Percentiles rank a stretch among this genome's conserved stretches.
Evolutionary conservation across 2,888 invertebrate species (phyloP).

Genomic region (Hemaris fuciformis): DNA sequence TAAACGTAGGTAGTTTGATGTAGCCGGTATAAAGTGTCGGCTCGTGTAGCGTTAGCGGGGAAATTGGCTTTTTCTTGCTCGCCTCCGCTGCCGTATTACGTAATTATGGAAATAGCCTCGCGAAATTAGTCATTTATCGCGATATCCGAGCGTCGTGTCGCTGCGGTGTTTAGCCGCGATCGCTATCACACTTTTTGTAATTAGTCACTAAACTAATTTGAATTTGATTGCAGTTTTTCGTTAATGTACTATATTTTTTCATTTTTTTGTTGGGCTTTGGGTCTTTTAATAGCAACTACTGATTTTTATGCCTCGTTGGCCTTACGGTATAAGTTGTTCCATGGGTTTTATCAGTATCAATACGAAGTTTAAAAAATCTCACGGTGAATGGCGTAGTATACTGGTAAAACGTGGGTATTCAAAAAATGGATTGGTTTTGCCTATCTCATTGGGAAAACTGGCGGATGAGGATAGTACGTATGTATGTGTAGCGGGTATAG

Average conservation of each 20-base stretch:
- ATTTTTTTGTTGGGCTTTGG: not conserved
- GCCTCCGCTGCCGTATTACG: conserved; percentile 31
- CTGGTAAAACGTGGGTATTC: no score
- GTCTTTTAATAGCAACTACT: no score
- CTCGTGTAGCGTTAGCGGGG: conserved; percentile 16
- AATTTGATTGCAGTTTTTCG: conserved; percentile 12
- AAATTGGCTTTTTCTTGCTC: conserved; percentile 42
- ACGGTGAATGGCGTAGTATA: no score
- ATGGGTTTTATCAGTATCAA: no score
- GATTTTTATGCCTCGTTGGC: no score
- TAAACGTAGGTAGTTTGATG: conserved; percentile 13
- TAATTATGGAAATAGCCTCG: conserved; percentile 48
- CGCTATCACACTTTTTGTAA: conserved; percentile 14
- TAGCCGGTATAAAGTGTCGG: conserved; percentile 5
- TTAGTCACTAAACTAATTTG: conserved; percentile 20
- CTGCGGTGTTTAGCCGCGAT: not conserved
- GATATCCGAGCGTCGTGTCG: conserved; percentile 19
- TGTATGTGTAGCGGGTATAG: no score
- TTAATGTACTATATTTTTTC: not conserved
- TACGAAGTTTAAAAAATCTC: no score
- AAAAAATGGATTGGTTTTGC: no score
- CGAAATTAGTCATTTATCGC: conserved; percentile 51
- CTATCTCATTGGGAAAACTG: no score
- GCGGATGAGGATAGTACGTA: no score
- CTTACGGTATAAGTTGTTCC: no score